A percentile compares a stretch with the other conserved stretches of the same genome.
Conservation (phyloP, 1,140 invertebrate genomes). For the Chelonus insularis region DNA sequence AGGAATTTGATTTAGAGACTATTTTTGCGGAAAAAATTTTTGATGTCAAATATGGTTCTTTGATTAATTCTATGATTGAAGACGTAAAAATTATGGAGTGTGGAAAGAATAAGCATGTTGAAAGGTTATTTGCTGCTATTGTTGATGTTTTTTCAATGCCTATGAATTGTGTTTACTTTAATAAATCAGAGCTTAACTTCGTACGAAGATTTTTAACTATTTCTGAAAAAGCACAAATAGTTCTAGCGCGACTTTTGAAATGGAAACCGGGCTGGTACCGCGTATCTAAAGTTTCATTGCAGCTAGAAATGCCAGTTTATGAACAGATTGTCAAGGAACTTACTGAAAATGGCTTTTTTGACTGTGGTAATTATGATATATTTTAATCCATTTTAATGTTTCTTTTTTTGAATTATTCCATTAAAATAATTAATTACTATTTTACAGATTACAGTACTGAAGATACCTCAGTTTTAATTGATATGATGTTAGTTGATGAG, state of each 20-base stretch:
- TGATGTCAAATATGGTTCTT: neutral
- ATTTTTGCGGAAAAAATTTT: neutral
- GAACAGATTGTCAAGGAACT: constrained; percentile 36
- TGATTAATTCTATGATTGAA: neutral
- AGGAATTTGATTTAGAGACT: neutral
- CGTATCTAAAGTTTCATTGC: constrained; percentile 31
- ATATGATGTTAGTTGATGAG: constrained; percentile 42
- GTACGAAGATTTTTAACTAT: constrained; percentile 42
- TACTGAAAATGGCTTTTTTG: constrained; percentile 35
- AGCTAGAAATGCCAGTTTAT: constrained; percentile 35
- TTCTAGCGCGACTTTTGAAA: constrained; percentile 46
- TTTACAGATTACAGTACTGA: constrained; percentile 31
- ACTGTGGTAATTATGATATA: constrained; percentile 30
- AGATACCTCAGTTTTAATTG: constrained; percentile 31
- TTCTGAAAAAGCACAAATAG: constrained; percentile 36
- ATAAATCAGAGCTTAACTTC: constrained; percentile 39
- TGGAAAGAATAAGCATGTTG: neutral
- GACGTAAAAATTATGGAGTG: neutral
- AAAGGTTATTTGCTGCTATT: constrained; percentile 17
- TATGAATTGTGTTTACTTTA: constrained; percentile 50
- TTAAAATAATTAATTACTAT: neutral
- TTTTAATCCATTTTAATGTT: neutral
- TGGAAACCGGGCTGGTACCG: constrained; percentile 43
- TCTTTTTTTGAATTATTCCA: no score
- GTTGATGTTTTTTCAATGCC: constrained; percentile 41